Percentiles rank a stretch among this genome's conserved stretches.
These are phyloP conservation scores for Alloscopus bannaensis DNA, from an alignment of 2,888 invertebrate species.

Conservation along the genomic window DNA sequence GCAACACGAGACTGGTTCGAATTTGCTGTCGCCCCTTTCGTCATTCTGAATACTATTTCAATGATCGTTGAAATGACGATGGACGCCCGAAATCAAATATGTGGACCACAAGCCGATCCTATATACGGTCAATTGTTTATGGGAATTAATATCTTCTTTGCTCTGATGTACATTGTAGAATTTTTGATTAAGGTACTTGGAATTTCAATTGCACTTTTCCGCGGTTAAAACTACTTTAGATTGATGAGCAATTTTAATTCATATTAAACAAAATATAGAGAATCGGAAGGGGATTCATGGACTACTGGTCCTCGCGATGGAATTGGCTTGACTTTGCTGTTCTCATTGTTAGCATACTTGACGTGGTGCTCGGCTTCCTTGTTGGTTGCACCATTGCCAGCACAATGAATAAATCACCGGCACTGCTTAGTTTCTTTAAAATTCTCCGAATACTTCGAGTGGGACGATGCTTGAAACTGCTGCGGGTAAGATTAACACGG, in stretches of 20 bases:
- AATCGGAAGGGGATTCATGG: constrained; percentile 59
- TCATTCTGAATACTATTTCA: constrained; percentile 70
- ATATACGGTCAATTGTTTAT: neutral
- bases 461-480: constrained; percentile 24
- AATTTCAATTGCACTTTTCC: no score
- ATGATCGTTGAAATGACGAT: constrained; percentile 75
- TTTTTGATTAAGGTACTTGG: constrained; percentile 68
- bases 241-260: neutral
- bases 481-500: constrained; percentile 23
- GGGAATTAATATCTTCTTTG: constrained; percentile 55
- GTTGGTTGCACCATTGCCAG: constrained; percentile 11
- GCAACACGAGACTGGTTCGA: constrained; percentile 76
- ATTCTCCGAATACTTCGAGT: constrained; percentile 35
- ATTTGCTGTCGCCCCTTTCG: constrained; percentile 67
- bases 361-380: constrained; percentile 74
- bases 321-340: constrained; percentile 78
- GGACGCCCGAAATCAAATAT: constrained; percentile 15
- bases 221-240: neutral
- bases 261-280: constrained; percentile 48
- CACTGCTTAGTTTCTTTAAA: constrained; percentile 17
- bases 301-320: constrained; percentile 78
- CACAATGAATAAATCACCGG: neutral
- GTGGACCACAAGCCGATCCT: neutral
- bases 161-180: constrained; percentile 62
- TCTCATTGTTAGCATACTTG: constrained; percentile 75